Conservation (phyloP, 2,113 vertebrate species). For the Tenrec ecaudatus region DNA sequence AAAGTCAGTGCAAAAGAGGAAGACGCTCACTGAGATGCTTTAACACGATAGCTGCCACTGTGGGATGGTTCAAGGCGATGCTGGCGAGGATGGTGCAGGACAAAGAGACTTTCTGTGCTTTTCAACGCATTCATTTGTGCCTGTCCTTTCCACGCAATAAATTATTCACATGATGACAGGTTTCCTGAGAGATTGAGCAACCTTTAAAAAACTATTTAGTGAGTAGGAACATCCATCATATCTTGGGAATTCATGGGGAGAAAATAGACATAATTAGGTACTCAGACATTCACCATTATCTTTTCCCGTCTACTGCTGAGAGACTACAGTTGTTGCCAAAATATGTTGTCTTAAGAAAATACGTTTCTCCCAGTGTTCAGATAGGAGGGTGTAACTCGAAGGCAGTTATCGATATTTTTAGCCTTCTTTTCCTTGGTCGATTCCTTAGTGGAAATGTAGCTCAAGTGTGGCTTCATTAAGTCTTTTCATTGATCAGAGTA, state of each 20-base stretch:
- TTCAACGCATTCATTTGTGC: background rate
- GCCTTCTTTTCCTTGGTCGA: constrained; percentile 71
- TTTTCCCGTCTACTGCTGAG: background rate
- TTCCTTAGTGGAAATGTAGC: constrained; percentile 76
- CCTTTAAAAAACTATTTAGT: constrained; percentile 80
- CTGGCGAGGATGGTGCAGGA: background rate
- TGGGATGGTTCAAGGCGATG: too few relatives aligned
- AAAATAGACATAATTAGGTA: constrained; percentile 35
- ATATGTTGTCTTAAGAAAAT: constrained; percentile 80
- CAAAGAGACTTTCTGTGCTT: background rate
- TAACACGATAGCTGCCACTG: too few relatives aligned
- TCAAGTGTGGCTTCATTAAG: constrained; percentile 81
- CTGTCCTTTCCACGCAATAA: constrained; percentile 67
- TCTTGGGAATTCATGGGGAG: background rate
- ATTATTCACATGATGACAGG: constrained; percentile 74
- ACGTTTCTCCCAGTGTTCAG: constrained; percentile 63
- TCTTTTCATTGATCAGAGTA: constrained; percentile 71
- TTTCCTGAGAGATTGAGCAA: constrained; percentile 80
- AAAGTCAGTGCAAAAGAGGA: too few relatives aligned
- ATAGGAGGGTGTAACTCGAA: constrained; percentile 75
- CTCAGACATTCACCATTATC: background rate
- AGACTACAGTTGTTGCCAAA: constrained; percentile 62
- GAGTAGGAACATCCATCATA: constrained; percentile 31
- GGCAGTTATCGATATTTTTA: constrained; percentile 77
- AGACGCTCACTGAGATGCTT: too few relatives aligned